phyloP scores from a whole-genome alignment of 2,113 vertebrate genomes.

The Tympanuchus pallidicinctus region DNA sequence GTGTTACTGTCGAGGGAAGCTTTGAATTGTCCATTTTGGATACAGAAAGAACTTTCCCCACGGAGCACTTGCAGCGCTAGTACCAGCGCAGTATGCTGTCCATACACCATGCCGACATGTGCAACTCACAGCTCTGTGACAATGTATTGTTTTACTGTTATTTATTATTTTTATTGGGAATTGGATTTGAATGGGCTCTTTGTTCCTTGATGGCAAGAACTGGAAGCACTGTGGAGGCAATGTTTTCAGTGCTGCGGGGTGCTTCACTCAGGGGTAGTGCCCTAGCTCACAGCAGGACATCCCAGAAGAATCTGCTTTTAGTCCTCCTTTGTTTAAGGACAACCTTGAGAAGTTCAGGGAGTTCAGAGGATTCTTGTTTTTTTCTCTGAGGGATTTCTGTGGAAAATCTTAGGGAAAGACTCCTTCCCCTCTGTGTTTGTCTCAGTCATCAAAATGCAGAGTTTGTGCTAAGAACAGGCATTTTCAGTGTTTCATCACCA shows the following conservation, averaged over 20 bases:
- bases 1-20: not conserved
- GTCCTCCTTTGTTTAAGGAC: not conserved
- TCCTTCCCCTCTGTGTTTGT: conserved; percentile 21
- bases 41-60: not conserved
- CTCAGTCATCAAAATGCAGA: not conserved
- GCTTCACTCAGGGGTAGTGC: not conserved
- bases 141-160: not conserved
- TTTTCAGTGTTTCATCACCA: not conserved
- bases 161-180: not conserved
- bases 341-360: not conserved
- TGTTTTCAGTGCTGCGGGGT: not conserved
- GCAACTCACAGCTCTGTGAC: conserved; percentile 4
- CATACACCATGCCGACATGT: not conserved
- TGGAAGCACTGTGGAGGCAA: not conserved
- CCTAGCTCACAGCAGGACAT: not conserved
- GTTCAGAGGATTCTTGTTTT: not conserved
- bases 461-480: conserved; percentile 11
- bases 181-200: conserved; percentile 14
- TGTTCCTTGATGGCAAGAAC: not conserved
- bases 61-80: not conserved
- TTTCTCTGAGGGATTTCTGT: not conserved
- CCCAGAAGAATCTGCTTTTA: not conserved
- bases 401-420: not conserved
- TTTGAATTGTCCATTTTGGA: not conserved
- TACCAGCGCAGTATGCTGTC: not conserved